Percentiles rank a stretch among this genome's conserved stretches.
These are phyloP conservation scores for Halisarca cf. caerulea DNA, from an alignment of 37 sponge, comb jelly and placozoan genomes.

Conservation along the genomic window DNA sequence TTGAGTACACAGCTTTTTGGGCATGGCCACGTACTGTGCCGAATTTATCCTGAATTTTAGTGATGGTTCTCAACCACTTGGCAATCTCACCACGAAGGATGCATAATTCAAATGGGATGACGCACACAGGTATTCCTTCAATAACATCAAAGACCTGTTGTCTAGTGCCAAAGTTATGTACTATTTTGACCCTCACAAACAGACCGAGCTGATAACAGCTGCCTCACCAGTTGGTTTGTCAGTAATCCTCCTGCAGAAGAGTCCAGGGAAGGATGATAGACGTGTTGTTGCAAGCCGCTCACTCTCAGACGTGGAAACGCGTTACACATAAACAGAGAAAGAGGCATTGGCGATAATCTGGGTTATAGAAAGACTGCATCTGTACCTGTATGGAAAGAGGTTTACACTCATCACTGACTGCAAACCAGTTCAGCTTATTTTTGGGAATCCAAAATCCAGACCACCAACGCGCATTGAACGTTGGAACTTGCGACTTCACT, in stretches of 20 bases:
- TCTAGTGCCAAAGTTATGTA: conserved; percentile 35
- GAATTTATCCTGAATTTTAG: too few species aligned
- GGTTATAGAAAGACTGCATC: too few species aligned
- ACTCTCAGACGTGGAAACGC: conserved; percentile 22
- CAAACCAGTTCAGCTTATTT: conserved; percentile 12
- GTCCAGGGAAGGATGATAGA: conserved; percentile 18
- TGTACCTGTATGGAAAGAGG: not conserved
- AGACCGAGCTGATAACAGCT: conserved; percentile 34
- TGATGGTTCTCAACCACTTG: too few species aligned
- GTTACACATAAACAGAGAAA: not conserved
- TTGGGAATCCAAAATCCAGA: conserved; percentile 36
- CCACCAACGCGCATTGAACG: conserved; percentile 49
- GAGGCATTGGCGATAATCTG: too few species aligned
- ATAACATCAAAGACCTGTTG: conserved; percentile 41
- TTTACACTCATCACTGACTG: too few species aligned
- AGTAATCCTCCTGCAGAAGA: conserved; percentile 31
- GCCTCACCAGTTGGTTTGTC: conserved; percentile 45
- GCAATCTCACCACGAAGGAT: conserved; percentile 54
- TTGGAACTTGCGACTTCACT: conserved; percentile 44
- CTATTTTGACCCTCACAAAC: conserved; percentile 42
- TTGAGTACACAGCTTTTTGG: too few species aligned
- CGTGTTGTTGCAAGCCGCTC: conserved; percentile 47
- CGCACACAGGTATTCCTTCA: conserved; percentile 28
- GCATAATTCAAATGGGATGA: conserved; percentile 21
- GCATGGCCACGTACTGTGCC: too few species aligned